Percentiles rank a stretch among this genome's conserved stretches.
Evolutionary conservation across 1,140 invertebrate genomes (phyloP).

Genomic region (Ephestia elutella): DNA sequence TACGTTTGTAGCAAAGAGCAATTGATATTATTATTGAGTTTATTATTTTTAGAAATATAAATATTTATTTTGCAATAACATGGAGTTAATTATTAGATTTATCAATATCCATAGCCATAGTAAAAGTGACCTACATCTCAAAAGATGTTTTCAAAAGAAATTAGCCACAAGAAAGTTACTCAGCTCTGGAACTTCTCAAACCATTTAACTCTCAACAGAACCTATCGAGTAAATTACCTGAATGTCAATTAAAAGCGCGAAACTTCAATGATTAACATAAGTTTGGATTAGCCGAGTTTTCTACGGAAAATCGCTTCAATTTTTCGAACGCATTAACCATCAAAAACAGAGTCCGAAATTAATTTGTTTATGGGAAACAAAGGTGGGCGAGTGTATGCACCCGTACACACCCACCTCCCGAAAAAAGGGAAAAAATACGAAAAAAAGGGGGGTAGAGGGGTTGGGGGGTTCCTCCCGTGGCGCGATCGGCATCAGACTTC

Average conservation of each 20-base stretch:
- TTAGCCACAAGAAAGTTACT: not conserved
- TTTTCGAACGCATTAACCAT: conserved; percentile 64
- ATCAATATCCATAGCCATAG: not conserved
- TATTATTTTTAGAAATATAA: too few species aligned
- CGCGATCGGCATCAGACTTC: conserved; percentile 71
- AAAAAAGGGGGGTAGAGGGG: conserved; percentile 51
- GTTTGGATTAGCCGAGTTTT: not conserved
- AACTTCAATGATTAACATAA: conserved; percentile 7
- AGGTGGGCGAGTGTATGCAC: conserved; percentile 71
- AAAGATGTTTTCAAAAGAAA: not conserved
- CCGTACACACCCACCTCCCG: conserved; percentile 64
- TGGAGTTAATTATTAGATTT: too few species aligned
- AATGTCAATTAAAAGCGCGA: conserved; percentile 5
- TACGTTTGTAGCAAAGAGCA: too few species aligned
- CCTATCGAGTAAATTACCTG: conserved; percentile 4
- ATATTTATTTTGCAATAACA: too few species aligned
- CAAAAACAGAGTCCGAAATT: conserved; percentile 71
- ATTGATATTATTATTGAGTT: too few species aligned
- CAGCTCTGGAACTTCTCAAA: not conserved
- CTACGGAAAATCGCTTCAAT: conserved; percentile 24
- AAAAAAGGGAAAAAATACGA: conserved; percentile 66
- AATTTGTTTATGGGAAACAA: conserved; percentile 74
- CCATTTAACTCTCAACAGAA: not conserved
- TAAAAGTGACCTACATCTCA: too few species aligned
- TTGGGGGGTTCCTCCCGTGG: conserved; percentile 48